Base-by-base conservation (phyloP, 2,113 vertebrate genomes). In the Trochalopteron elliotii region DNA sequence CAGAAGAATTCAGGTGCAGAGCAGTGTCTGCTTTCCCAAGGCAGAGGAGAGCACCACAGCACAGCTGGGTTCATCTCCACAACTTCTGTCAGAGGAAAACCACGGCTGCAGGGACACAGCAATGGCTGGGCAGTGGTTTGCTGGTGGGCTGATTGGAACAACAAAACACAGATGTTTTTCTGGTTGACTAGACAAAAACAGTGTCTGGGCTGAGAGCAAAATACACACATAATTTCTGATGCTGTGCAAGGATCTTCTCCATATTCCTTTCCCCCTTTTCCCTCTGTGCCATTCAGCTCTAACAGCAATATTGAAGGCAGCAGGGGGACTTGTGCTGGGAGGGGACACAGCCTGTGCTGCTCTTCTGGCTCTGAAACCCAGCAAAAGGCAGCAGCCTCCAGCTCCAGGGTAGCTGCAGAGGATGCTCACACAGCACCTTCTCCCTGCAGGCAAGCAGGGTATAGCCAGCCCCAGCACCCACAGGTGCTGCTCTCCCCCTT, bases 161-260 rank as follows among this genome's bases (percentile, higher is more conserved):
- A 86, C 68, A 84, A 24, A 56, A 78, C 5, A 0, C 89, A 90
- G 91, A 84, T 90, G 87, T 92, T 94, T 75, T 81, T 53, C 89
- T 83, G 85, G 45, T 45, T 80, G 79, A 61, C 40, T 40, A 67
- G 80, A 37, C 69, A 70, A 70, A 78, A 77, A 31, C 65, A 52
- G 60, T 1, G 9, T 18, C 75, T 91, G 90, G 82, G 84, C 76
- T 42, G 57, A 33, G 50, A 72, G 87, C 55, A 88, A 84, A 75
- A 86, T 0, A 24, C 61, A 86, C 50, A 28, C 17, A 1, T 5
- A 1, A 15, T 30, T 86, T 42, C 3, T 23, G 35, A 57, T 4
- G 39, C 69, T 40, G 63, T 5, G 52, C 15, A 40, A 70, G 19
- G 56, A 90, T 27, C 53, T 53, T 30, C 65, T 52, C 37, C 4